Evolutionary conservation across 2,113 vertebrate genomes (phyloP).

Genomic region (Cacatua alba): DNA sequence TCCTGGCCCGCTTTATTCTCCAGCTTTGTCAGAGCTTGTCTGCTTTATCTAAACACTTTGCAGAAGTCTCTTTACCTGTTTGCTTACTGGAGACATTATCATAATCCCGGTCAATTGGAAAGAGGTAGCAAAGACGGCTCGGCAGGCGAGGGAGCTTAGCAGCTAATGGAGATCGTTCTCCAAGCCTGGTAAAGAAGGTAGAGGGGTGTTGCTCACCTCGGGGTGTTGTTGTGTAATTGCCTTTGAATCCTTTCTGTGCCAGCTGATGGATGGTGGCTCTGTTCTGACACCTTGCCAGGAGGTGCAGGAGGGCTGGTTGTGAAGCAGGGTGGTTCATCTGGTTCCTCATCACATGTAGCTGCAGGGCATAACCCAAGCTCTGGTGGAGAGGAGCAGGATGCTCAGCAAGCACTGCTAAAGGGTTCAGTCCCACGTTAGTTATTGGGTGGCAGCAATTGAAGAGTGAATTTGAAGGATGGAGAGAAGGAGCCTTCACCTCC

Average conservation of each 20-base stretch:
- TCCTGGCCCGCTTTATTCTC: constrained; percentile 65
- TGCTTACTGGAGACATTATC: constrained; percentile 61
- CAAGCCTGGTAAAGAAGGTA: not conserved
- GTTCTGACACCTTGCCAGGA: not conserved
- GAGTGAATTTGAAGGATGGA: not conserved
- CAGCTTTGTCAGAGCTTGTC: constrained; percentile 70
- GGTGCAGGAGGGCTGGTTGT: not conserved
- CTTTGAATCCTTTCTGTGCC: not conserved
- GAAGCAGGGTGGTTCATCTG: not conserved
- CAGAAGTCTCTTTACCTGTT: constrained; percentile 65
- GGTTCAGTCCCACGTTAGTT: not conserved
- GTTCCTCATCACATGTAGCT: rapidly evolving
- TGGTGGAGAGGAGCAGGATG: rapidly evolving
- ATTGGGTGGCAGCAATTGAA: not conserved
- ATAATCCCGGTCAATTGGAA: constrained; percentile 63
- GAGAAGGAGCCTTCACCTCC: not conserved
- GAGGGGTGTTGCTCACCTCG: not conserved
- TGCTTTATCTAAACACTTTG: constrained; percentile 72
- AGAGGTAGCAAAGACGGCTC: not conserved
- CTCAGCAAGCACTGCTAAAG: rapidly evolving
- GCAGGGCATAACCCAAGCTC: not conserved
- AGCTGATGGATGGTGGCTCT: not conserved
- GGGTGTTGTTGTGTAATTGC: rapidly evolving
- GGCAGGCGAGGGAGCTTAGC: not conserved
- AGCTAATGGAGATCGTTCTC: not conserved